phyloP scores from a whole-genome alignment of 2,888 invertebrate genomes.

The Pogonocherus hispidulus region DNA sequence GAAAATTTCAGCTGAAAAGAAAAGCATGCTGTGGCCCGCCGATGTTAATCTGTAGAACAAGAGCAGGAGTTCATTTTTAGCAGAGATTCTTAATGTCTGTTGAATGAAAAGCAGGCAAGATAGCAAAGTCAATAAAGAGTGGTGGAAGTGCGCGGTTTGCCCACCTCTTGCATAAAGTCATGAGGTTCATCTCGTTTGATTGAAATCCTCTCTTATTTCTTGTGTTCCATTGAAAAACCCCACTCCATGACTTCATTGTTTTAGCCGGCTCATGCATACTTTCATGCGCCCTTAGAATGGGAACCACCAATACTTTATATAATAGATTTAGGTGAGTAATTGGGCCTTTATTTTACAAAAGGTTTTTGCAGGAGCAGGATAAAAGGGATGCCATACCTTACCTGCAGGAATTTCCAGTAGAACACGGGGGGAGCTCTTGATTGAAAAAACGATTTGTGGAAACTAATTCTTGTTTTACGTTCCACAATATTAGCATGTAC shows the following conservation, averaged over 20 bases:
- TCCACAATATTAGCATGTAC: no score
- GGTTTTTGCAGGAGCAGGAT: slow-evolving; percentile 24
- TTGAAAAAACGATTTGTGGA: neutral
- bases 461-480: neutral
- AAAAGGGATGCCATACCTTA: slow-evolving; percentile 5
- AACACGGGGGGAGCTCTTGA: neutral
- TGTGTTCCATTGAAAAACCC: slow-evolving; percentile 65
- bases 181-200: slow-evolving; percentile 70
- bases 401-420: neutral
- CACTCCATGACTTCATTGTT: slow-evolving; percentile 68
- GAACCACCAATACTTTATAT: slow-evolving; percentile 53
- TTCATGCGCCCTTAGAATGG: slow-evolving; percentile 63
- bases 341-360: slow-evolving; percentile 42
- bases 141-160: slow-evolving; percentile 60
- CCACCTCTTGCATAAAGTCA: slow-evolving; percentile 70
- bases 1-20: no score
- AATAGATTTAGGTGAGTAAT: slow-evolving; percentile 58
- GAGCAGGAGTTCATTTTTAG: slow-evolving; percentile 29
- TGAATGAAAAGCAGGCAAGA: slow-evolving; percentile 52
- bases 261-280: slow-evolving; percentile 69
- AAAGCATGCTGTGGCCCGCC: no score
- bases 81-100: slow-evolving; percentile 54
- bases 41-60: slow-evolving; percentile 17
- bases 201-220: slow-evolving; percentile 70
- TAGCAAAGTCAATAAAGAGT: slow-evolving; percentile 59